Evolutionary conservation across 1,140 invertebrate genomes (phyloP), one percentile per base, ranked within the genome.

Genomic region (Cydia strobilella): DNA sequence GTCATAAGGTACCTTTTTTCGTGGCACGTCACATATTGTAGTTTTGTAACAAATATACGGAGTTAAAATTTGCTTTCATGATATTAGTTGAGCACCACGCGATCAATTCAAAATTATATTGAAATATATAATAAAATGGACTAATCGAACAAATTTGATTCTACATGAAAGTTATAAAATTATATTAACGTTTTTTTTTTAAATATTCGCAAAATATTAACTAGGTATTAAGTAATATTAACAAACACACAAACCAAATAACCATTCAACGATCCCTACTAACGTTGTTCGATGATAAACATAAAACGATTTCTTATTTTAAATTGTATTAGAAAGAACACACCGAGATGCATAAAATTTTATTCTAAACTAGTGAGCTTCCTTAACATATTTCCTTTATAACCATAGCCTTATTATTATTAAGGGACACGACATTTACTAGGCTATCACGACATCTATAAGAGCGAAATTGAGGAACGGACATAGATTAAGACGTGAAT

Each of bases 391-490:
- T 75, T 78, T 80, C 73, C 73, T 77, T 77, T 79, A 79, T 79
- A 77, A 75, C 54, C 65, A 69, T 80, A 82, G 51, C 76, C 80
- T 86, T 83, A 83, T 83, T 79, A 45, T 45, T 69, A 74, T 74
- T 74, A 74, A 85, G 81, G 86, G 85, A 90, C 87, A 92, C 89
- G 86, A 92, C 90, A 89, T 79, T 84, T 66, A 90, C 89, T 92
- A 92, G 80, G 76, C 90, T 91, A 91, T 87, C 86, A 92, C 90
- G 89, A 92, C 89, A 92, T 81, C 88, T 90, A 92, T 89, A 90
- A 91, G 88, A 90, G 86, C 77, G 90, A 92, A 92, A 90, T 89
- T 81, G 89, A 91, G 86, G 86, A 90, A 92, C 89, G 89, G 89
- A 91, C 88, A 90, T 90, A 90, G 88, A 90, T 79, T 85, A 89